Evolutionary conservation across 2,797 vertebrate species (phyloP).

Genomic region (Oceanodroma leucorhoa): DNA sequence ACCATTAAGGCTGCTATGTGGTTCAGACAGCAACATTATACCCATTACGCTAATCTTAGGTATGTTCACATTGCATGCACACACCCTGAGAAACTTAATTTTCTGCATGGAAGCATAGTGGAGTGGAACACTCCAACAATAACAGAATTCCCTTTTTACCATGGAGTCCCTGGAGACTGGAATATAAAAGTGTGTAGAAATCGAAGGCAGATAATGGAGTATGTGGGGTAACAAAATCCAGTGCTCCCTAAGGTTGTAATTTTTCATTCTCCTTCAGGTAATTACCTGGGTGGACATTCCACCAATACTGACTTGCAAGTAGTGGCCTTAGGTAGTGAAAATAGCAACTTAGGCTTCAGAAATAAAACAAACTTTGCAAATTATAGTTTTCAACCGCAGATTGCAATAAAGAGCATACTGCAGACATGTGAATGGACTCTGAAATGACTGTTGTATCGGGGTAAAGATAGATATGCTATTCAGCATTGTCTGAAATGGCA

Average conservation of each 20-base stretch:
- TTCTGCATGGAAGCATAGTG: neutral
- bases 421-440: neutral
- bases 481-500: conserved; percentile 3
- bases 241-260: neutral
- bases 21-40: neutral
- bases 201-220: neutral
- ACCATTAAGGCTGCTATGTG: neutral
- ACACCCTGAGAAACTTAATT: neutral
- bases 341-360: neutral
- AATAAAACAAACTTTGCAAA: neutral
- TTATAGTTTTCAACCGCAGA: neutral
- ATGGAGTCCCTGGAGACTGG: neutral
- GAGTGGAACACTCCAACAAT: neutral
- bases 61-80: neutral
- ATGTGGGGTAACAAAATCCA: neutral
- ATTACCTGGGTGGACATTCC: neutral
- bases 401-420: neutral
- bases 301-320: neutral
- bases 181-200: neutral
- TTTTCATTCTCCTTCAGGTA: neutral
- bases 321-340: neutral
- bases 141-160: neutral
- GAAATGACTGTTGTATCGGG: neutral
- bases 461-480: neutral
- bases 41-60: neutral